phyloP scores from a whole-genome alignment of 1,140 invertebrate species.

The Camponotus pennsylvanicus region DNA sequence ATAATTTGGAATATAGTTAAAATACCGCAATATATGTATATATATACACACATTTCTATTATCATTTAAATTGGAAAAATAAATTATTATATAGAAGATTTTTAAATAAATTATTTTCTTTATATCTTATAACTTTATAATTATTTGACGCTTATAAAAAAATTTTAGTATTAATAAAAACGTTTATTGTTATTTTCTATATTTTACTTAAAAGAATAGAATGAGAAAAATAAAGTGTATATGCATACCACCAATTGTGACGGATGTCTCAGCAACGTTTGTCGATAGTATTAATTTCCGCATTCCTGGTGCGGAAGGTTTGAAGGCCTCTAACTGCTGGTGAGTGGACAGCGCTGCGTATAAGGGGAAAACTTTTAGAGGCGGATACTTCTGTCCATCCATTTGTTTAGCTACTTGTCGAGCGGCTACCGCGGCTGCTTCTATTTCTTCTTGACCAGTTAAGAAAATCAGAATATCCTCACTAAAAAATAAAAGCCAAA shows the following conservation, averaged over 20 bases:
- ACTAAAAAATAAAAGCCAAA: constrained; percentile 83
- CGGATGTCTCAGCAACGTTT: constrained; percentile 98
- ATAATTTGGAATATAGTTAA: constrained; percentile 12
- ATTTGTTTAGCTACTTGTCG: constrained; percentile 91
- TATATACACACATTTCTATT: neutral
- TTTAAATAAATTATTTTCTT: neutral
- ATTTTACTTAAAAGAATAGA: constrained; percentile 1
- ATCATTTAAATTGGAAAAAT: neutral
- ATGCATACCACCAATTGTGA: constrained; percentile 93
- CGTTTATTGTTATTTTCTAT: neutral
- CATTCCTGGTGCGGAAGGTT: constrained; percentile 88
- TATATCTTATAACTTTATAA: constrained; percentile 12
- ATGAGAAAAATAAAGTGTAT: neutral
- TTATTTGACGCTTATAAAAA: constrained; percentile 10
- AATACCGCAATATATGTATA: neutral
- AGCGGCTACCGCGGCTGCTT: constrained; percentile 93
- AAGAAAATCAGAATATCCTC: constrained; percentile 98
- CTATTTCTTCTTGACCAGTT: constrained; percentile 99
- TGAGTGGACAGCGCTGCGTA: constrained; percentile 93
- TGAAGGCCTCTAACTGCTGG: constrained; percentile 93
- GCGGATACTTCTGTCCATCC: constrained; percentile 85
- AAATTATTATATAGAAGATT: neutral
- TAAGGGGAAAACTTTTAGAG: constrained; percentile 92
- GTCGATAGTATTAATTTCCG: constrained; percentile 98
- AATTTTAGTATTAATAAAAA: neutral